phyloP scores from a whole-genome alignment of 2,888 invertebrate genomes.

The Cryptophagus acutangulus region DNA sequence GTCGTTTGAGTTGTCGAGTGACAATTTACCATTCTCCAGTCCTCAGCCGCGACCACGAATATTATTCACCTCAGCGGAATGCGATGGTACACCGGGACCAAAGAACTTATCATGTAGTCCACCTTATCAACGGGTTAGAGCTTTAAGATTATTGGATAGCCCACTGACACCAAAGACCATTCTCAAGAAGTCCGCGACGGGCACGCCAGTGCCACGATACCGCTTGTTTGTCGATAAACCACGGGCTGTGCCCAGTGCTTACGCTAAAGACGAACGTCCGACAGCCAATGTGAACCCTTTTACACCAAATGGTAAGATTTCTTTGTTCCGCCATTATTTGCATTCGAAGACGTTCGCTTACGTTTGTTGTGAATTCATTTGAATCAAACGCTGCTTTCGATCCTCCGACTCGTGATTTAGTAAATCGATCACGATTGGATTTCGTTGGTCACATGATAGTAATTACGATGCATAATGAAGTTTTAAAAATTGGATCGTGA shows the following conservation, averaged over 20 bases:
- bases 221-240: slow-evolving; percentile 52
- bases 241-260: slow-evolving; percentile 44
- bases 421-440: too few relatives aligned
- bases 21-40: slow-evolving; percentile 29
- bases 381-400: too few relatives aligned
- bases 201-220: slow-evolving; percentile 50
- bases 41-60: neutral
- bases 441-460: too few relatives aligned
- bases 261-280: slow-evolving; percentile 51
- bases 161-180: slow-evolving; percentile 83
- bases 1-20: slow-evolving; percentile 60
- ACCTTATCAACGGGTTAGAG: slow-evolving; percentile 56
- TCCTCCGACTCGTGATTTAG: too few relatives aligned
- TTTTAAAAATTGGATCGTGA: too few relatives aligned
- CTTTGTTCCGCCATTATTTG: too few relatives aligned
- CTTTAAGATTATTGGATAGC: slow-evolving; percentile 71
- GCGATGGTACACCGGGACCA: slow-evolving; percentile 28
- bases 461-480: too few relatives aligned
- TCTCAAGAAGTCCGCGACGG: slow-evolving; percentile 62
- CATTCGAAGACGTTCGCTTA: too few relatives aligned
- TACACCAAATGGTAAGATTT: slow-evolving; percentile 64
- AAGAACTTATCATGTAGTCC: slow-evolving; percentile 50
- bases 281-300: slow-evolving; percentile 82
- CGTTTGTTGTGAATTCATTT: too few relatives aligned
- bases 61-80: neutral